These are phyloP conservation scores for Geophilus truncorum DNA, from an alignment of 2,888 invertebrate species.

Conservation along the genomic window DNA sequence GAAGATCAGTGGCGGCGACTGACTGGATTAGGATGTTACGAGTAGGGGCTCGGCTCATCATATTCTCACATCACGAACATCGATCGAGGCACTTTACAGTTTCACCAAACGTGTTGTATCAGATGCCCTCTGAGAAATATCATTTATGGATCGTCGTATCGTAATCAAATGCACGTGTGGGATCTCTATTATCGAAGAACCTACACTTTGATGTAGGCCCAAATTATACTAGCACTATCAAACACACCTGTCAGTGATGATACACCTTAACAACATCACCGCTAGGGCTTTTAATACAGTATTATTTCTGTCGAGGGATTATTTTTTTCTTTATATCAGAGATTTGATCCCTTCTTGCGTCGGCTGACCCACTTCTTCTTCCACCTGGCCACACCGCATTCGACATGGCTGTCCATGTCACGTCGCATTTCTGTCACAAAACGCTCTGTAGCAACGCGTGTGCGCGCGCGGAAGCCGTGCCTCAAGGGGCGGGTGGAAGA, in stretches of 20 bases:
- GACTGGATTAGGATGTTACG: conserved; percentile 1
- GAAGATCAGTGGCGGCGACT: conserved; percentile 11
- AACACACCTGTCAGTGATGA: conserved; percentile 1
- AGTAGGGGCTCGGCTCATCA: conserved; percentile 10
- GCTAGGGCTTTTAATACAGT: neutral
- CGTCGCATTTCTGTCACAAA: neutral
- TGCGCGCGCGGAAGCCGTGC: conserved; percentile 11
- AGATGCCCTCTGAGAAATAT: conserved; percentile 1
- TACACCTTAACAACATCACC: neutral
- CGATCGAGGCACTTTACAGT: conserved; percentile 6
- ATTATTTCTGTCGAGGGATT: neutral
- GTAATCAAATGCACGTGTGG: neutral
- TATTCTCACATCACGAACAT: neutral
- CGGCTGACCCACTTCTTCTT: neutral
- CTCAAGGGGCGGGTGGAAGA: conserved; percentile 5
- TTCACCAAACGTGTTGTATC: neutral
- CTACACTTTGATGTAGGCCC: conserved; percentile 11
- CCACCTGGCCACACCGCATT: conserved; percentile 10
- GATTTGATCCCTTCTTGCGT: neutral
- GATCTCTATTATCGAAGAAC: neutral
- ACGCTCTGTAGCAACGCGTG: neutral
- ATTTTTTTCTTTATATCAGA: neutral
- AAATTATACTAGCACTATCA: neutral
- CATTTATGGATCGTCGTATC: neutral
- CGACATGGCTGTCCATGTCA: neutral